Evolutionary conservation across 64 coral and sea anemone genomes (phyloP), one percentile per base, ranked within the genome.

Genomic region (Actinia tenebrosa): DNA sequence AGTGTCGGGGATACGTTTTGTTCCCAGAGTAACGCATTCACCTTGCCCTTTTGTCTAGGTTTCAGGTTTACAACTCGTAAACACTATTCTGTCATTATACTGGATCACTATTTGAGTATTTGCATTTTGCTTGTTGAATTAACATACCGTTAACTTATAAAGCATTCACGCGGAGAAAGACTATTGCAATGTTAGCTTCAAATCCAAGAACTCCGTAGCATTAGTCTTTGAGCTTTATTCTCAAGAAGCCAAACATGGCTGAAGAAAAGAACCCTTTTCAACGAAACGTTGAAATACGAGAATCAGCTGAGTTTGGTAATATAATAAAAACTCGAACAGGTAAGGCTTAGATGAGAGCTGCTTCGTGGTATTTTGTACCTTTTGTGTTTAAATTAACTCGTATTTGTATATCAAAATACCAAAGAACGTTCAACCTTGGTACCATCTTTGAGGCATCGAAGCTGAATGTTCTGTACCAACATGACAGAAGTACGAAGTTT

Each of bases 241-340:
- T 8, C n/a, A 10, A 10, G 13, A 9, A 18, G 69, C 10, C 56
- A 61, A 85, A 85, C 53, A 85, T 85, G 83, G 56, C 83, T 30
- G 83, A 85, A 59, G 83, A 85, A 59, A 64, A 62, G 4, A 64
- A 16, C 7, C 30, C n/a, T n/a, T 85, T 85, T 85, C 0, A 59
- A 15, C 23, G 83, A 58, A 54, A 54, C 26, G 7, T 1, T 2
- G 26, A 16, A 17, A 25, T 14, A 1, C 4, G 83, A 42, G 83
- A 85, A 64, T 85, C 56, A n/a, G 55, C 53, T 15, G 60, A 85
- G 42, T 85, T 85, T 25, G 37, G 23, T 3, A 56, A 85, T 10
- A 85, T 2, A 61, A 85, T 85, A 19, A 85, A 85, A 46, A 85
- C 15, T 54, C 16, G 83, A 43, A 63, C 60, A 85, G 83, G 83